Base-by-base conservation (phyloP, 2,888 invertebrate species). In the Cryptus armator region DNA sequence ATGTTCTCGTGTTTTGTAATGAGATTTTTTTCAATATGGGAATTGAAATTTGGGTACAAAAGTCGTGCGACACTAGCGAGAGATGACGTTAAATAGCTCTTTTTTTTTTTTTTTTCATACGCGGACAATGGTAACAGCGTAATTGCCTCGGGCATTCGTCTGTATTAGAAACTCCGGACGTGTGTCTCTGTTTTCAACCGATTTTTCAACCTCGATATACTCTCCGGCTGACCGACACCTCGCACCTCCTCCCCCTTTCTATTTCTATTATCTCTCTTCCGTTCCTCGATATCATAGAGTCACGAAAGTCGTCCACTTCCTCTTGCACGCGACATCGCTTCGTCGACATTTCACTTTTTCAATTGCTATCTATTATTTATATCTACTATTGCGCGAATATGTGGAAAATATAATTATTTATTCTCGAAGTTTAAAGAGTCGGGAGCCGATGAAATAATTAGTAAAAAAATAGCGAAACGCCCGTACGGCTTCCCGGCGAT, bases 311-410 rank as follows among this genome's bases (percentile, higher is more conserved):
- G 29, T 44, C 16, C 19, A 19, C 53, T 64, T 16, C 10, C 66
- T 67, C 67, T 67, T 43, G 46, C 5, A n/a, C 68, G 24, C 67
- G 77, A 37, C 14, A 77, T 67, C 44, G 66, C 19, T 24, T 77
- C 67, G 77, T 64, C 74, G 48, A 19, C 53, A 53, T 53, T 53
- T 53, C 10, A 53, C 24, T 53, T 53, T 53, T 7, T 53, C 10
- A 53, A 53, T 19, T 53, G n/a, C 19, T 53, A 16, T 19, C 19
- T 19, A 19, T 53, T 19, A 53, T 53, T 53, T 53, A 53, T 53
- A 19, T 9, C 51, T 7, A n/a, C 2, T n/a, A 16, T 9, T n/a
- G 16, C 6, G 53, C 53, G 19, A 53, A 19, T 9, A 19, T 19
- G 53, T 53, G 16, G 2, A 0, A 4, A 9, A 16, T 53, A 9